Evolutionary conservation across 2,888 invertebrate species (phyloP), one percentile per base, ranked within the genome.

Genomic region (Hedychridium roseum): DNA sequence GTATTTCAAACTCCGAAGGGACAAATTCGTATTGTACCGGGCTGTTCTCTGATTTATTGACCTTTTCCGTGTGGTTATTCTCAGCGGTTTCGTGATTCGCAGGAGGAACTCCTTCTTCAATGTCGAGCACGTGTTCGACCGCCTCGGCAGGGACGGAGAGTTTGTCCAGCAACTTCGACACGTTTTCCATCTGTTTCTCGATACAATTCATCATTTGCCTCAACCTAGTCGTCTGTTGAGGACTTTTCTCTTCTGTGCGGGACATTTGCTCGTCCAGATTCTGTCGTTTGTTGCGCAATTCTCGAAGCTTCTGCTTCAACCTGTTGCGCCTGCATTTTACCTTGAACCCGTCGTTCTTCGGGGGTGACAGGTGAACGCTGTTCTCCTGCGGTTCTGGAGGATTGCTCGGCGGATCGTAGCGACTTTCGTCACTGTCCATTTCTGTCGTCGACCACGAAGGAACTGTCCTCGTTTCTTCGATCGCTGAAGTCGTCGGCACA

Each of bases 171-270:
- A 71, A 21, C 27, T 66, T 70, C 2, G 68, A 68, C 6, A 73
- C 43, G 31, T 68, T 71, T 18, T 71, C 67, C 11, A 74, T 76
- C 27, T 70, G 70, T 2, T 60, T 57, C 20, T 71, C 68, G 35
- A 66, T 70, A 1, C 60, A 60, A 30, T 70, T 69, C 43, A 74
- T 66, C 41, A 55, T 63, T 26, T 68, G 65, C 5, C 64, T 61
- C 2, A 69, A 39, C 7, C 59, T 48, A 1, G 58, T 68, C 9
- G 15, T 54, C 1, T 32, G 44, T 7, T 57, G 54, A 0, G 51
- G 38, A n/a, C 45, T 57, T 6, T 54, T 35, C 5, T 53, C 53
- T 3, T 11, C 17, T 9, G 4, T 30, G 20, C 27, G n/a, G 28
- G 47, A 12, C 60, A 72, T 68, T 38, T 65, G 57, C 1, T 52